These are phyloP conservation scores for Caiman crocodilus DNA, from an alignment of 2,797 vertebrate species.

Conservation along the genomic window DNA sequence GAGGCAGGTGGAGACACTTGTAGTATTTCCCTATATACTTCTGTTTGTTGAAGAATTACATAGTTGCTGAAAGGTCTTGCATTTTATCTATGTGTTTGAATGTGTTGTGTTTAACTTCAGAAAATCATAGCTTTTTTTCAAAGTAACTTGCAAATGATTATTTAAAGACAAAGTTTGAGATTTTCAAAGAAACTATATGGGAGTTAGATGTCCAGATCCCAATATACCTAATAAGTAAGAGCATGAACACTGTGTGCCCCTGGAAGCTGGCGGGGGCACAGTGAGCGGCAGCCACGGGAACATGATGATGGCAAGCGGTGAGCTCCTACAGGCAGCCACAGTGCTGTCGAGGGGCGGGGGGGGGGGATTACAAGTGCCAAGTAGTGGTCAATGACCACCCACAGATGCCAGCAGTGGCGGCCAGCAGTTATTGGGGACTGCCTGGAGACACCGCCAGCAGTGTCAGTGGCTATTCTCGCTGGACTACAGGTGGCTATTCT, in stretches of 20 bases:
- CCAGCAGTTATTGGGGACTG: no score
- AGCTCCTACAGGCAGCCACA: no score
- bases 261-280: no score
- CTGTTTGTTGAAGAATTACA: conserved; percentile 24
- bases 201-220: neutral
- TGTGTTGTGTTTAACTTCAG: conserved; percentile 39
- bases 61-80: neutral
- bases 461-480: no score
- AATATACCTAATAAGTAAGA: neutral
- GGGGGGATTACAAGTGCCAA: no score
- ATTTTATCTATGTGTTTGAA: conserved; percentile 15
- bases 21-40: conserved; percentile 15
- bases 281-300: no score
- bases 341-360: no score
- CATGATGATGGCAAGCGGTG: no score
- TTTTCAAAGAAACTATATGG: neutral
- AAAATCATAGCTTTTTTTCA: neutral
- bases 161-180: neutral
- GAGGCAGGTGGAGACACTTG: neutral
- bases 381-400: no score
- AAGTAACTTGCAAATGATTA: conserved; percentile 14
- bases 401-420: no score
- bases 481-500: no score
- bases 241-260: neutral
- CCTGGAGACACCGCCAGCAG: no score